These are phyloP conservation scores for Dynastes tityus DNA, from an alignment of 2,888 invertebrate genomes.

Conservation along the genomic window DNA sequence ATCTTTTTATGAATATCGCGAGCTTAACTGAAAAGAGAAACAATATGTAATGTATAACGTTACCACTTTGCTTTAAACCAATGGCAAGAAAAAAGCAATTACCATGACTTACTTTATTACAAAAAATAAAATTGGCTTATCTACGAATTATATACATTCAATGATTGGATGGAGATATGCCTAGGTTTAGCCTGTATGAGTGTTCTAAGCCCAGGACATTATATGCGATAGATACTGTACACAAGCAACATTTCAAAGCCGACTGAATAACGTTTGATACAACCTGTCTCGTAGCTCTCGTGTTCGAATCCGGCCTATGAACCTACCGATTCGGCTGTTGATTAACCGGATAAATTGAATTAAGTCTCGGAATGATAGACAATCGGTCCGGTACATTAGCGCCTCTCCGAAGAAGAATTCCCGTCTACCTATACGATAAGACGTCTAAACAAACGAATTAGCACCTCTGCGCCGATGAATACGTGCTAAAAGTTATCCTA, in stretches of 20 bases:
- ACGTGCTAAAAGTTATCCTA: constrained; percentile 44
- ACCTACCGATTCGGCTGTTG: constrained; percentile 53
- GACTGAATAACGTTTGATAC: not conserved
- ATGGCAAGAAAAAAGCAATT: too few species aligned
- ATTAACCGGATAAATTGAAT: constrained; percentile 56
- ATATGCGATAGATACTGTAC: not conserved
- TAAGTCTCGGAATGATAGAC: constrained; percentile 50
- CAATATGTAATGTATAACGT: too few species aligned
- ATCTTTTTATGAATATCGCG: too few species aligned
- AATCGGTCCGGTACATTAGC: constrained; percentile 42
- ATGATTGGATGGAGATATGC: too few species aligned
- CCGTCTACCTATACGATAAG: not conserved
- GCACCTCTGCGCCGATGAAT: constrained; percentile 34
- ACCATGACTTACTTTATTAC: too few species aligned
- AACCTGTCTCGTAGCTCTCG: not conserved
- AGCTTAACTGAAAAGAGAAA: too few species aligned
- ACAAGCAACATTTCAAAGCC: not conserved
- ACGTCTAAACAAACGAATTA: constrained; percentile 40
- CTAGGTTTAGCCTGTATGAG: too few species aligned
- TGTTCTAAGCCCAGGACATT: not conserved
- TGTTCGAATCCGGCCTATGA: constrained; percentile 58
- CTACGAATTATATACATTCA: too few species aligned
- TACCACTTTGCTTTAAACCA: too few species aligned
- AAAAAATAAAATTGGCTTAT: too few species aligned
- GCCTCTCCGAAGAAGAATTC: constrained; percentile 24